These are phyloP conservation scores for Nycticryphes semicollaris DNA, from an alignment of 2,113 vertebrate genomes.

Conservation along the genomic window DNA sequence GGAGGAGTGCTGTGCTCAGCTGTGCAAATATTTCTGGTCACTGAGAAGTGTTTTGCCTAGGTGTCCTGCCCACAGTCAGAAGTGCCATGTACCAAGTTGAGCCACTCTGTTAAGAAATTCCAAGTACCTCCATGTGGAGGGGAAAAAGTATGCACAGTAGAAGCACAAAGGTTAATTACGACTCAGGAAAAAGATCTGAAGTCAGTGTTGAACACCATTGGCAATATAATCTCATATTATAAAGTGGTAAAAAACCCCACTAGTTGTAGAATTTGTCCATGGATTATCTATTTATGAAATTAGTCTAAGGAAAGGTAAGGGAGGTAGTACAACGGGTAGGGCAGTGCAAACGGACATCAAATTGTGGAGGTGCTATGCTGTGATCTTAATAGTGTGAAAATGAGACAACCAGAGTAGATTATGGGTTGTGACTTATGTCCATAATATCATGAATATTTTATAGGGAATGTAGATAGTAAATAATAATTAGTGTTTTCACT, in stretches of 20 bases:
- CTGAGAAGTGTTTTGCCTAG: background rate
- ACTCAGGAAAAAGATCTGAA: background rate
- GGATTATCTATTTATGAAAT: background rate
- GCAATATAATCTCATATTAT: accelerated
- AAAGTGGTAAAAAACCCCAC: background rate
- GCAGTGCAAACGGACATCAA: background rate
- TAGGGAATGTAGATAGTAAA: background rate
- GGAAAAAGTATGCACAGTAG: background rate
- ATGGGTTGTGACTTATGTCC: background rate
- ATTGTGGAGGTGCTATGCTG: background rate
- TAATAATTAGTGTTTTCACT: background rate
- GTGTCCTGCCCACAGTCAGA: background rate
- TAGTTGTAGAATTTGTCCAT: background rate
- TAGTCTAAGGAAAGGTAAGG: background rate
- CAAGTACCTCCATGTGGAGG: background rate
- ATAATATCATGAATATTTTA: background rate
- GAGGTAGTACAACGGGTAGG: background rate
- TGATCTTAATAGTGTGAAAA: background rate
- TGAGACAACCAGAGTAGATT: background rate
- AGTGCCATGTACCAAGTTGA: background rate
- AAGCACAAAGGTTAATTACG: background rate
- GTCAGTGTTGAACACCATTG: background rate
- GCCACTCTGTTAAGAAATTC: background rate
- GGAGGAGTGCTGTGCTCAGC: background rate
- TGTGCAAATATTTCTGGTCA: background rate